Evolutionary conservation across 2,113 vertebrate species (phyloP).

Genomic region (Gila orcuttii): DNA sequence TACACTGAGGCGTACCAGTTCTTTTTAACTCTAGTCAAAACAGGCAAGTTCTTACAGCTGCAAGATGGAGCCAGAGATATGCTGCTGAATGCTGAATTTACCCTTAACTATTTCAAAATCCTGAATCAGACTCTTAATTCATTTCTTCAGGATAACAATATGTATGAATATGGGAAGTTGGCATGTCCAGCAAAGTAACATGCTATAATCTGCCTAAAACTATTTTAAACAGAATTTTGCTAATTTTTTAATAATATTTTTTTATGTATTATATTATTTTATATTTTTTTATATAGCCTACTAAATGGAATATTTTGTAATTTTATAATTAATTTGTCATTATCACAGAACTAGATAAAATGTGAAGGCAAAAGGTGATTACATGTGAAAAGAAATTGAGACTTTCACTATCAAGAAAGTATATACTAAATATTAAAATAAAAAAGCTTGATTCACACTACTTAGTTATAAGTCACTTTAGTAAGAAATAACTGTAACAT

Average conservation of each 20-base stretch:
- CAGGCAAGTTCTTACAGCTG: conserved; percentile 46
- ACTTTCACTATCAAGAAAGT: neutral
- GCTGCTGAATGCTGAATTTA: conserved; percentile 16
- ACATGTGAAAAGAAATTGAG: too few species aligned
- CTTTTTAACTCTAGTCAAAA: conserved; percentile 51
- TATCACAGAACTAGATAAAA: too few species aligned
- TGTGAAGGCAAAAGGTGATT: too few species aligned
- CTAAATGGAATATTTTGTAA: neutral
- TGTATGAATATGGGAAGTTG: neutral
- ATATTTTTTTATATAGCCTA: too few species aligned
- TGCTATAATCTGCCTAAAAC: neutral
- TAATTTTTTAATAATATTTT: neutral
- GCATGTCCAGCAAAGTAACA: neutral
- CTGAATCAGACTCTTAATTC: neutral
- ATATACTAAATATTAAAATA: neutral
- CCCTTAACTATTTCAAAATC: conserved; percentile 2
- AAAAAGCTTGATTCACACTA: neutral
- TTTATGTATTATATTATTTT: too few species aligned
- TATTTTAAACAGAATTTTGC: neutral
- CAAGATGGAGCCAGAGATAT: conserved; percentile 75
- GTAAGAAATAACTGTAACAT: neutral
- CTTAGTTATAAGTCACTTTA: neutral
- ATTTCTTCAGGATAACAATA: neutral
- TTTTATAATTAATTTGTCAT: neutral
- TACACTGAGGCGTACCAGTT: conserved; percentile 51